Base-by-base conservation (phyloP, 2,888 invertebrate genomes). In the Lithodes maja region DNA sequence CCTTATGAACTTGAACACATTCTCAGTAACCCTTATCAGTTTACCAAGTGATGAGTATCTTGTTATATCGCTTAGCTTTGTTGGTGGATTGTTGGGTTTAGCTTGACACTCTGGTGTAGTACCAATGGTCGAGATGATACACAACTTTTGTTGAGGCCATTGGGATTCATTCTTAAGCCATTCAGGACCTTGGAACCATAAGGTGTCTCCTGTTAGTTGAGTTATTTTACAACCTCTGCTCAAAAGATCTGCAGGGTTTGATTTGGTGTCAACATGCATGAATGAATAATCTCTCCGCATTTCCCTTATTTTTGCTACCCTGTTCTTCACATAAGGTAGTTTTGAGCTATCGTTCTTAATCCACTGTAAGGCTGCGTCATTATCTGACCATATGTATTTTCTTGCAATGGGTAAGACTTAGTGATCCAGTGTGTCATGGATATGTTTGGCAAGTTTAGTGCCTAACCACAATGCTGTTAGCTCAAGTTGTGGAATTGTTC, bases 321-420 rank as follows among this genome's bases (percentile, higher is more conserved):
- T 52, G 61, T 80, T 80, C n/a, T 33, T 54, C 2, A 80, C 80
- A n/a, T 80, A 80, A 54, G 80, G 80, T 53, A 80, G 1, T n/a
- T 80, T 80, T 7, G 55, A 55, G 3, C 52, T 54, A 17, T 80
- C 33, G 54, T 80, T 80, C 1, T 54, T 80, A 1, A 80, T 33
- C 53, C 80, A 80, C 55, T 80, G 80, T 61, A 80, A 80, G 1
- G 80, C 80, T n/a, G 33, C 80, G 0, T 80, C 80, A n/a, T 54
- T 55, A 15, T 80, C n/a, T 2, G 55, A 80, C 80, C 80, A 80
- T 17, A 80, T 12, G 50, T 77, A 77, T 49, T 50, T 50, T 49
- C 50, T 50, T 12, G 2, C 3, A 49, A 77, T 77, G 2, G 33
- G 2, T 0, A 77, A 2, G n/a, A n/a, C n/a, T n/a, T n/a, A n/a